A percentile compares a stretch with the other conserved stretches of the same genome.
Conservation (phyloP, 53 echinoderm and acorn worm genomes). For the Astropecten irregularis region DNA sequence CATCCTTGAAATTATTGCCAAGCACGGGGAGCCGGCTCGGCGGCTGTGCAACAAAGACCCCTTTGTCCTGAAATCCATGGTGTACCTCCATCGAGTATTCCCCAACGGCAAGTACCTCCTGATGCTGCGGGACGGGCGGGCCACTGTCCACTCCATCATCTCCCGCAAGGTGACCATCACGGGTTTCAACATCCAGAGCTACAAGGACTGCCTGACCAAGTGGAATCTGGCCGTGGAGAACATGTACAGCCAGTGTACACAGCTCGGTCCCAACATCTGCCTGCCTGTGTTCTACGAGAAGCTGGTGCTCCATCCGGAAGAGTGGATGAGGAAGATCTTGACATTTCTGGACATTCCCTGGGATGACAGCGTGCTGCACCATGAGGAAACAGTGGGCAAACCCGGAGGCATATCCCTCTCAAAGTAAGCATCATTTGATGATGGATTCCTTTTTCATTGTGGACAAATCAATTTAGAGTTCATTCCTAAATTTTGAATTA, state of each 20-base stretch:
- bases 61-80: slow-evolving; percentile 92
- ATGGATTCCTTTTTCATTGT: no score
- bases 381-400: slow-evolving; percentile 93
- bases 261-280: slow-evolving; percentile 75
- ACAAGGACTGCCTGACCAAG: slow-evolving; percentile 92
- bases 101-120: slow-evolving; percentile 92
- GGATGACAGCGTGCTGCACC: slow-evolving; percentile 87
- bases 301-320: slow-evolving; percentile 90
- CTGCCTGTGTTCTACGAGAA: slow-evolving; percentile 93
- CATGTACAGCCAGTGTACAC: slow-evolving; percentile 93
- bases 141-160: slow-evolving; percentile 98
- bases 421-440: slow-evolving; percentile 88
- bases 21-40: slow-evolving; percentile 91
- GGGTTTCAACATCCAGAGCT: slow-evolving; percentile 93
- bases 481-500: no score
- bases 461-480: no score
- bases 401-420: slow-evolving; percentile 95
- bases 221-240: slow-evolving; percentile 94
- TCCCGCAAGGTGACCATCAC: slow-evolving; percentile 97
- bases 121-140: slow-evolving; percentile 95
- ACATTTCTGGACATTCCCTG: slow-evolving; percentile 81
- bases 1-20: slow-evolving; percentile 95
- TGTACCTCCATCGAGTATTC: slow-evolving; percentile 86
- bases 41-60: slow-evolving; percentile 98
- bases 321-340: slow-evolving; percentile 84